These are phyloP conservation scores for Hypolimnas misippus DNA, from an alignment of 2,888 invertebrate genomes.

Conservation along the genomic window DNA sequence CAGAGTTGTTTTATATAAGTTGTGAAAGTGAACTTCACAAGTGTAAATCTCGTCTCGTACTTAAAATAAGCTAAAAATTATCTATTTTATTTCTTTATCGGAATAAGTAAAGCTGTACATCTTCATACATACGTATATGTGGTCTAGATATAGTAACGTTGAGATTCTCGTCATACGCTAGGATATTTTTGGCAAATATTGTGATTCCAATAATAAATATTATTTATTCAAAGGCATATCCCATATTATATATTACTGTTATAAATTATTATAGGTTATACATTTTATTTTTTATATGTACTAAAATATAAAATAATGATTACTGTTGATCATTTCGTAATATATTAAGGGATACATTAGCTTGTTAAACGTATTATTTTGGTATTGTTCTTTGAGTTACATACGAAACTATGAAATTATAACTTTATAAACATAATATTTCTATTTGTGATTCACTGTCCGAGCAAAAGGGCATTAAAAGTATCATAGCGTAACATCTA, in stretches of 20 bases:
- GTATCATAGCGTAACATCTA: neutral
- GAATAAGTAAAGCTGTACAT: neutral
- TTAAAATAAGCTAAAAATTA: too few species aligned
- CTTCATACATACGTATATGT: neutral
- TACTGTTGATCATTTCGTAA: too few species aligned
- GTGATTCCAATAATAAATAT: neutral
- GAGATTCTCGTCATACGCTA: slow-evolving; percentile 1
- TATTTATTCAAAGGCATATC: neutral
- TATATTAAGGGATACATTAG: too few species aligned
- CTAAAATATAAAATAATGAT: too few species aligned
- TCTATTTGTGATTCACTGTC: neutral
- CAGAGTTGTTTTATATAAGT: too few species aligned
- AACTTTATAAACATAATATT: neutral
- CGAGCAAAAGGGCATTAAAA: neutral
- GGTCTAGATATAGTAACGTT: neutral
- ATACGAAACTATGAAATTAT: neutral
- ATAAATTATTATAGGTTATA: too few species aligned
- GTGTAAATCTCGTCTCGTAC: too few species aligned
- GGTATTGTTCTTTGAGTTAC: slow-evolving; percentile 5
- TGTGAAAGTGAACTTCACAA: too few species aligned
- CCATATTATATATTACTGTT: slow-evolving; percentile 1
- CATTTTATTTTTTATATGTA: too few species aligned
- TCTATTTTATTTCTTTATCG: too few species aligned
- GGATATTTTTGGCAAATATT: neutral
- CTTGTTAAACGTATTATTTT: neutral